Evolutionary conservation across 2,888 invertebrate genomes (phyloP).

Genomic region (Neoitamus cyanurus): DNA sequence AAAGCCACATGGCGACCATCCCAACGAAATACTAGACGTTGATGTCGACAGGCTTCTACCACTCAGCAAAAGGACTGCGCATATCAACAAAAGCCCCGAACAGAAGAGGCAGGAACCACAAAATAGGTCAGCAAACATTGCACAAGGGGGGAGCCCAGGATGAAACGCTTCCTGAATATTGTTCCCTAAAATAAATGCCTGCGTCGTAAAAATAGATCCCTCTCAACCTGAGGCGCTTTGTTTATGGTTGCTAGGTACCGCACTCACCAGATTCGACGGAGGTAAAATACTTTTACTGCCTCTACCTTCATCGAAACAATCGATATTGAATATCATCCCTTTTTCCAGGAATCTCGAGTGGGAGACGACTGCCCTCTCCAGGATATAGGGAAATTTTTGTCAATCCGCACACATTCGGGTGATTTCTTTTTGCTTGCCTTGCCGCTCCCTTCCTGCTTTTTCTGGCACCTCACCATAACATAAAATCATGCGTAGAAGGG

Average conservation of each 20-base stretch:
- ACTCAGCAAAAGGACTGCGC: background rate
- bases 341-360: background rate
- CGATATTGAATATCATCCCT: background rate
- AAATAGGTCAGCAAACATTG: conserved; percentile 32
- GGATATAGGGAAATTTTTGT: background rate
- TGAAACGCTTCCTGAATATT: conserved; percentile 1
- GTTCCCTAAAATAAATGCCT: background rate
- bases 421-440: background rate
- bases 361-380: background rate
- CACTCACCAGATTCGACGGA: background rate
- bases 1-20: background rate
- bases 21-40: background rate
- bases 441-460: background rate
- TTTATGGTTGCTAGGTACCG: conserved; percentile 12
- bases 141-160: background rate
- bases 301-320: background rate
- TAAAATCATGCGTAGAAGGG: conserved; percentile 24
- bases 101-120: background rate
- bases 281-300: background rate
- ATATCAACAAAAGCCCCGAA: background rate
- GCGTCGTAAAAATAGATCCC: conserved; percentile 16
- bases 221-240: conserved; percentile 10
- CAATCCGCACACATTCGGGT: background rate
- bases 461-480: conserved; percentile 1
- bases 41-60: background rate